These are phyloP conservation scores for Eristalis tenax DNA, from an alignment of 2,888 invertebrate species.

Conservation along the genomic window DNA sequence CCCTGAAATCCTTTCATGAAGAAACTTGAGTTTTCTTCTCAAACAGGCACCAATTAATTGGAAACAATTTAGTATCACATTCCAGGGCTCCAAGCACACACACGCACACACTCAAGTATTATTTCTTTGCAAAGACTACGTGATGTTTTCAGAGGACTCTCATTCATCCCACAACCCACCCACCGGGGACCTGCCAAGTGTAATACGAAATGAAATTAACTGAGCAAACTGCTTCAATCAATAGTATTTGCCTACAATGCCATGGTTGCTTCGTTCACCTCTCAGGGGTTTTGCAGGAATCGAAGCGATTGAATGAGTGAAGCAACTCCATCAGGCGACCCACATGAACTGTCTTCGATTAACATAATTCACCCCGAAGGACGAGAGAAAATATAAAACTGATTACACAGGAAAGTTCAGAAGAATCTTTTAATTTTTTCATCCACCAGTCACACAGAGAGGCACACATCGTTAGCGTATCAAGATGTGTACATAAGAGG, in stretches of 20 bases:
- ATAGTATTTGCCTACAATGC: conserved; percentile 11
- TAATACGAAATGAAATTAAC: conserved; percentile 19
- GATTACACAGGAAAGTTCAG: conserved; percentile 21
- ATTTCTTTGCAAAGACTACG: not conserved
- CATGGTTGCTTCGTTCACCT: not conserved
- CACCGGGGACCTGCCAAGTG: conserved; percentile 4
- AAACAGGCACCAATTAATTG: not conserved
- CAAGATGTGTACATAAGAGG: conserved; percentile 17
- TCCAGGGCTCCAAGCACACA: not conserved
- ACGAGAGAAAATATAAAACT: conserved; percentile 25
- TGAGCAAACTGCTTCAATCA: conserved; percentile 19
- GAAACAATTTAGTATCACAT: not conserved
- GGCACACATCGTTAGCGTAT: conserved; percentile 1
- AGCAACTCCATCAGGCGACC: not conserved
- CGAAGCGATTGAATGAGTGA: not conserved
- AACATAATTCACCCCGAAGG: conserved; percentile 36
- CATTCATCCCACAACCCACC: not conserved
- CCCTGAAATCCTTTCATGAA: not conserved
- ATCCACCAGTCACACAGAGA: not conserved
- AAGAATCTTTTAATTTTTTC: not conserved
- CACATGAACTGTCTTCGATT: conserved; percentile 19
- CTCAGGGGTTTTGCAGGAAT: not conserved
- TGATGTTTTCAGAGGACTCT: not conserved
- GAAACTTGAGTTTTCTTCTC: not conserved
- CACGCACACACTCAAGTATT: not conserved